phyloP scores from a whole-genome alignment of 2,113 vertebrate species.

The Caretta caretta region DNA sequence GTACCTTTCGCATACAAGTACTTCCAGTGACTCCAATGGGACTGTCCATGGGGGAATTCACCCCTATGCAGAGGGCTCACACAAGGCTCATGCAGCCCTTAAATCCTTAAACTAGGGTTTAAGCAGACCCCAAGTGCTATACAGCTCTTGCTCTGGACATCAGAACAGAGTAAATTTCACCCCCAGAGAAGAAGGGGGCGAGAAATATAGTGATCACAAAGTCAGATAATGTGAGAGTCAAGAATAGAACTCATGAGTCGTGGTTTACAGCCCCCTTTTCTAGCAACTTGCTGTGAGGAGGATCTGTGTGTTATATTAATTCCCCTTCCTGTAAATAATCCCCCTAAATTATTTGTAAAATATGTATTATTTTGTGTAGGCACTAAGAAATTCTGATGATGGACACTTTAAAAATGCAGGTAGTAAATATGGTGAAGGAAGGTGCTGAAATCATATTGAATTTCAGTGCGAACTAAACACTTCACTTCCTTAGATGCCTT shows the following conservation, averaged over 20 bases:
- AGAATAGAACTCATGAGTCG: background rate
- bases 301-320: background rate
- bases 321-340: background rate
- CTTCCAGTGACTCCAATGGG: background rate
- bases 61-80: background rate
- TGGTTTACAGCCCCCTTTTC: background rate
- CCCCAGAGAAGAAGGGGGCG: background rate
- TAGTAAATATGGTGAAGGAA: background rate
- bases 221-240: rapidly evolving
- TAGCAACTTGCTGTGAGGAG: background rate
- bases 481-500: background rate
- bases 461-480: rapidly evolving
- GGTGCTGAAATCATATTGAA: background rate
- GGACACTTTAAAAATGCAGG: rapidly evolving
- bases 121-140: background rate
- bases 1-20: background rate
- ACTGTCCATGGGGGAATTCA: background rate
- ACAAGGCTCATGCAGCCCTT: background rate
- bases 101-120: background rate
- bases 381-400: rapidly evolving
- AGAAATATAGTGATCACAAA: background rate
- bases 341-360: rapidly evolving
- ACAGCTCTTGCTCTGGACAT: rapidly evolving
- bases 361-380: rapidly evolving
- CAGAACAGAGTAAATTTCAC: background rate